phyloP scores from a whole-genome alignment of 2,888 invertebrate species.

The Lamellibrachia satsuma region DNA sequence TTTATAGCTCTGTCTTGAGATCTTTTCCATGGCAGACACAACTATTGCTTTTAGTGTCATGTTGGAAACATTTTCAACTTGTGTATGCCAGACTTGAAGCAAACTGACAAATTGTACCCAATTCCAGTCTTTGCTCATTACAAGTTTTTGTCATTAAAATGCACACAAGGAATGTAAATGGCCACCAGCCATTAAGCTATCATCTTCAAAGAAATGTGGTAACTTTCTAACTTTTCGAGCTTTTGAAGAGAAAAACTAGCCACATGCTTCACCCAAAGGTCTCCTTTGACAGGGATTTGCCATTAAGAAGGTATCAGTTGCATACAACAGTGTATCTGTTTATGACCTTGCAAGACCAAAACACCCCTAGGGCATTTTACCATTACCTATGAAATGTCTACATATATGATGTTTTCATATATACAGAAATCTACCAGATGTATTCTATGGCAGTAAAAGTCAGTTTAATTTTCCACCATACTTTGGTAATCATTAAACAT shows the following conservation, averaged over 20 bases:
- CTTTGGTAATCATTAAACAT: not conserved
- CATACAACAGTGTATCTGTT: not conserved
- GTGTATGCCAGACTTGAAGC: too few species aligned
- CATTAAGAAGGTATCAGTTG: not conserved
- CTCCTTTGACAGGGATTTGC: not conserved
- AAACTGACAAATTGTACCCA: too few species aligned
- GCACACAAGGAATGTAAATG: not conserved
- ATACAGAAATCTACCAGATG: not conserved
- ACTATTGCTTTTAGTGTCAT: too few species aligned
- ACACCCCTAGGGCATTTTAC: constrained; percentile 7
- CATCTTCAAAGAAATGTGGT: not conserved
- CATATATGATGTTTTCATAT: not conserved
- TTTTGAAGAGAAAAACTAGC: not conserved
- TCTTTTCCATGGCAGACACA: too few species aligned
- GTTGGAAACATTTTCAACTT: too few species aligned
- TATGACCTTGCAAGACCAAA: not conserved
- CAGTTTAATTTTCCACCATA: not conserved
- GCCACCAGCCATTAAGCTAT: not conserved
- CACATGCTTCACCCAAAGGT: not conserved
- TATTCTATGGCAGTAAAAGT: not conserved
- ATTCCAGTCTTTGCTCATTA: not conserved
- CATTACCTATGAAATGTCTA: not conserved
- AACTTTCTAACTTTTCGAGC: not conserved
- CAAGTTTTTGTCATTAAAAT: not conserved
- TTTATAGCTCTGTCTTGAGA: too few species aligned